These are phyloP conservation scores for Drosophila pandora DNA, from an alignment of 1,140 invertebrate species.

Conservation along the genomic window DNA sequence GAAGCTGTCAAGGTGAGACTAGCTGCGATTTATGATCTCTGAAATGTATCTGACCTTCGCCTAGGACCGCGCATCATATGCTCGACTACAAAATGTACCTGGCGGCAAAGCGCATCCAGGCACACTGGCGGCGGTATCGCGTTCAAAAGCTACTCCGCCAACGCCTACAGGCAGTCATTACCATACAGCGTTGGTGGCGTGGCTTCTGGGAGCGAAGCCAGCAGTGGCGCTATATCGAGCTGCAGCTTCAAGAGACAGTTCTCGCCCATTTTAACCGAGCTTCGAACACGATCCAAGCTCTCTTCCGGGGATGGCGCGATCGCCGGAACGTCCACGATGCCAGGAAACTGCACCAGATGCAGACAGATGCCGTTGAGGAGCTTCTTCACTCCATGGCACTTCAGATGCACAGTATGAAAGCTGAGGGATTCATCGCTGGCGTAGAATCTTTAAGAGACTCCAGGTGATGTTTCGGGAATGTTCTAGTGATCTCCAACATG, in stretches of 20 bases:
- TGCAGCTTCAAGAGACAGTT: conserved; percentile 25
- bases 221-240: conserved; percentile 13
- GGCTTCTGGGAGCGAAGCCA: conserved; percentile 29
- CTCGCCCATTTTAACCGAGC: conserved; percentile 19
- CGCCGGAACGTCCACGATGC: conserved; percentile 58
- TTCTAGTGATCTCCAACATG: background rate
- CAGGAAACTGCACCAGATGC: conserved; percentile 28
- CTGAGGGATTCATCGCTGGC: conserved; percentile 49
- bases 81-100: conserved; percentile 57
- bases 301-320: conserved; percentile 51
- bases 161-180: conserved; percentile 26
- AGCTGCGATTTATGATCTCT: background rate
- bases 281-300: conserved; percentile 55
- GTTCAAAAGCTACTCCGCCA: background rate
- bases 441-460: conserved; percentile 46
- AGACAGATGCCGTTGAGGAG: conserved; percentile 56
- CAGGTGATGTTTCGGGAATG: conserved; percentile 2
- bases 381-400: conserved; percentile 48
- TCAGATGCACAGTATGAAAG: conserved; percentile 52
- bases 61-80: conserved; percentile 30
- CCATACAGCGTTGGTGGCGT: conserved; percentile 66
- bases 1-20: conserved; percentile 9
- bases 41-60: background rate
- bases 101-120: conserved; percentile 58
- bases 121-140: conserved; percentile 25